A percentile compares a stretch with the other conserved stretches of the same genome.
These are phyloP conservation scores for Macrotrachela quadricornifera DNA, from an alignment of 1,140 invertebrate species.

Conservation along the genomic window DNA sequence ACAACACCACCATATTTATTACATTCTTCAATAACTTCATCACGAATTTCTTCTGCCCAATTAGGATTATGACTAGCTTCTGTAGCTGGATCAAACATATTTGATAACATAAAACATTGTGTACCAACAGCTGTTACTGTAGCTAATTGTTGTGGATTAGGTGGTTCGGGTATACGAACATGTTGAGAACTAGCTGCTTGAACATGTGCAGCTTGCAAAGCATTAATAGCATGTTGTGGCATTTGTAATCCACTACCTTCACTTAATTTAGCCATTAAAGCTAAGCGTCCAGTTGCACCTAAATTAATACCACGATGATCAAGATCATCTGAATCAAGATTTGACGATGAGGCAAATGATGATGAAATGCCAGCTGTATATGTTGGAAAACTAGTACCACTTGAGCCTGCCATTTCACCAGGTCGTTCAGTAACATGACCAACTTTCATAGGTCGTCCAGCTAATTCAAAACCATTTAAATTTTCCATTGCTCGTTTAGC, in stretches of 20 bases:
- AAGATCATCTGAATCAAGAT: constrained; percentile 77
- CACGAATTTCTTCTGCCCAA: constrained; percentile 77
- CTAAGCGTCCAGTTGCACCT: constrained; percentile 75
- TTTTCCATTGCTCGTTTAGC: constrained; percentile 96
- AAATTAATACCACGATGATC: constrained; percentile 85
- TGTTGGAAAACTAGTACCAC: too few species aligned
- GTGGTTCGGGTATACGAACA: constrained; percentile 2
- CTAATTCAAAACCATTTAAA: constrained; percentile 93
- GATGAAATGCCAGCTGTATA: constrained; percentile 11
- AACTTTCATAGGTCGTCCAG: constrained; percentile 95
- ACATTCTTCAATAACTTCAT: constrained; percentile 96
- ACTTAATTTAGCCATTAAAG: constrained; percentile 97
- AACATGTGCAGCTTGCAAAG: constrained; percentile 38
- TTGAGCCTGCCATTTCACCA: constrained; percentile 13
- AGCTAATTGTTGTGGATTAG: constrained; percentile 11
- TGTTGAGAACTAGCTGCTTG: too few species aligned
- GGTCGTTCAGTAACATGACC: constrained; percentile 75
- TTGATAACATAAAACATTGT: constrained; percentile 94
- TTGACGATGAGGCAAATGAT: constrained; percentile 25
- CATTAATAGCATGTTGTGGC: constrained; percentile 66
- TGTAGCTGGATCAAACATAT: constrained; percentile 73
- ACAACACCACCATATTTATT: constrained; percentile 88
- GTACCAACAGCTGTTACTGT: constrained; percentile 71
- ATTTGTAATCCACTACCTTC: constrained; percentile 77
- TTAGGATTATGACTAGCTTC: constrained; percentile 55